Evolutionary conservation across 2,113 vertebrate species (phyloP), one percentile per base, ranked within the genome.

Genomic region (Cricetomys ansorgei): DNA sequence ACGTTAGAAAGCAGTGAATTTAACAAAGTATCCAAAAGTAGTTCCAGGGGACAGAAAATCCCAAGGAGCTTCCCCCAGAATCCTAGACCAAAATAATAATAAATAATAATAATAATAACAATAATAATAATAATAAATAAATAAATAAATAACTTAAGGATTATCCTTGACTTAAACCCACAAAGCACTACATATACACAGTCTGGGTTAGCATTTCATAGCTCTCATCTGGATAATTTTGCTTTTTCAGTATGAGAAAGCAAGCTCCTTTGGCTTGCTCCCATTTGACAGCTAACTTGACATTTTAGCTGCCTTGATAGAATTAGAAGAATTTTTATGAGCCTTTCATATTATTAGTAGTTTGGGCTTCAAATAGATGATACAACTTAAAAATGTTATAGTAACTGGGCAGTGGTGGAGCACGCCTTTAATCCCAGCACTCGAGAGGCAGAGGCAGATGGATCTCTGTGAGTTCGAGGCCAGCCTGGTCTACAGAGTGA

Each of bases 141-240:
- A 65, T 10, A 65, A 27, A 65, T 10, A 65, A 27, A 25, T 16
- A 8, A 79, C 5, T 29, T 16, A 53, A 92, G 10, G 43, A 11
- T 94, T 89, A 37, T 64, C 12, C 50, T 92, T 80, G 12, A 88
- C 62, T 69, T 87, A 79, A 4, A 45, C 53, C 53, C 50, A 69
- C 73, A 87, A 45, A 94, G 11, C 77, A 94, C 85, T 70, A 93
- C 55, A 76, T 92, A 76, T 84, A 92, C 94, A 88, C 50, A 79
- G 69, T 37, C 65, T 55, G 65, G 43, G 62, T 75, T 23, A 69
- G 34, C 64, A 67, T 89, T 95, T 94, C 64, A 87, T 89, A 95
- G 91, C 53, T n/a, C 25, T 34, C 79, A 75, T 59, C 87, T 81
- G 53, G 84, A 93, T 85, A 3, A 91, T 80, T 85, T 85, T 93